These are phyloP conservation scores for Erynnis tages DNA, from an alignment of 2,888 invertebrate genomes.

Conservation along the genomic window DNA sequence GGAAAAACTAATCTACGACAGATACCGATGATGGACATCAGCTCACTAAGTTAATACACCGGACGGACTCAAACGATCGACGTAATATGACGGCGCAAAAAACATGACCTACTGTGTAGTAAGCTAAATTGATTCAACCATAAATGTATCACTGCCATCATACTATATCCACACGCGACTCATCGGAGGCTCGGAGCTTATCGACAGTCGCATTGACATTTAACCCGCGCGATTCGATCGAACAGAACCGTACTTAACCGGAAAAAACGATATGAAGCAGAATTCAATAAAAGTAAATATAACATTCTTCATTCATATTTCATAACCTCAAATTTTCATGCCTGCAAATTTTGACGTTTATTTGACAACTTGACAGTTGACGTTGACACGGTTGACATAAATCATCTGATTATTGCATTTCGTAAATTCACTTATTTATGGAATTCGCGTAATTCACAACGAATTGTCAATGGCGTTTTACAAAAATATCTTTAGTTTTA, in stretches of 20 bases:
- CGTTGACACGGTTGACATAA: background rate
- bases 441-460: too few relatives aligned
- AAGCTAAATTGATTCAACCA: background rate
- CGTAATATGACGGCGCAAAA: constrained; percentile 28
- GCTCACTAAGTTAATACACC: constrained; percentile 36
- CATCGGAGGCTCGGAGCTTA: constrained; percentile 42
- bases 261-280: constrained; percentile 34
- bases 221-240: constrained; percentile 54
- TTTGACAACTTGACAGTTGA: too few relatives aligned
- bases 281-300: background rate
- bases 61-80: constrained; percentile 5
- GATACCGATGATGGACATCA: constrained; percentile 51
- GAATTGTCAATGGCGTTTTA: too few relatives aligned
- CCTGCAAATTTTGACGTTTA: background rate
- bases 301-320: too few relatives aligned
- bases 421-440: too few relatives aligned
- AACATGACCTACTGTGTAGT: constrained; percentile 24
- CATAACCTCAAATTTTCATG: constrained; percentile 9
- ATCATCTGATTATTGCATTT: too few relatives aligned
- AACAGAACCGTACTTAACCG: constrained; percentile 42
- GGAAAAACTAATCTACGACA: constrained; percentile 41
- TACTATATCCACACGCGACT: constrained; percentile 8
- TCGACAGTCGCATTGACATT: constrained; percentile 54
- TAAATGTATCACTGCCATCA: constrained; percentile 11
- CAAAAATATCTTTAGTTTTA: too few relatives aligned